These are phyloP conservation scores for Poeciliopsis paucimaculata DNA, from an alignment of 2,797 vertebrate species.

Conservation along the genomic window DNA sequence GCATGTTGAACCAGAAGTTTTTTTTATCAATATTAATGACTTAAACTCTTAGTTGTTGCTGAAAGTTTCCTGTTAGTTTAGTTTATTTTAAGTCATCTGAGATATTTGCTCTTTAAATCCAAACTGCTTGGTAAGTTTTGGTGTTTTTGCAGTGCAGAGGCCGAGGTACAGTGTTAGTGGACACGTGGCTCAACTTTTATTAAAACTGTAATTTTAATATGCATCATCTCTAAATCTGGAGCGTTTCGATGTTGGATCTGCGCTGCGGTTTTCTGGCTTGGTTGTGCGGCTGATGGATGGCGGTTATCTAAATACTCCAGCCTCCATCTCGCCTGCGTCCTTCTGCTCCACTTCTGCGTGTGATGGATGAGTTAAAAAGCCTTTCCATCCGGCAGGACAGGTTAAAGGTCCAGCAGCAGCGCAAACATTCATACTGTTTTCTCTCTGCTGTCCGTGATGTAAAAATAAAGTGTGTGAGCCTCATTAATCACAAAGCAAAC, in stretches of 20 bases:
- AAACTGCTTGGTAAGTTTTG: too few species aligned
- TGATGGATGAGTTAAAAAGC: slow-evolving; percentile 77
- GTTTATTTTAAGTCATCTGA: too few species aligned
- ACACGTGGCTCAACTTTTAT: neutral
- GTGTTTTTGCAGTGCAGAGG: too few species aligned
- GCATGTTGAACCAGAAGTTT: too few species aligned
- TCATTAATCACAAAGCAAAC: slow-evolving; percentile 56
- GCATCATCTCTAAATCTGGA: neutral
- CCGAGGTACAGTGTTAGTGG: neutral
- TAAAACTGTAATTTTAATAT: neutral
- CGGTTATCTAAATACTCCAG: slow-evolving; percentile 60
- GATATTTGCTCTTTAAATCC: too few species aligned
- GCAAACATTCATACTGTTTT: slow-evolving; percentile 72
- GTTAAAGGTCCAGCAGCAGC: slow-evolving; percentile 72
- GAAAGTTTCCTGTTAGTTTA: too few species aligned
- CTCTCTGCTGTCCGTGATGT: slow-evolving; percentile 54
- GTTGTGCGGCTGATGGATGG: slow-evolving; percentile 62
- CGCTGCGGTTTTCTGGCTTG: slow-evolving; percentile 37
- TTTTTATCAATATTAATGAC: too few species aligned
- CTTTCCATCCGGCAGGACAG: slow-evolving; percentile 73
- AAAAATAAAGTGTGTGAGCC: slow-evolving; percentile 64
- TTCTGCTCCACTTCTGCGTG: slow-evolving; percentile 65
- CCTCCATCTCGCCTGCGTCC: slow-evolving; percentile 48
- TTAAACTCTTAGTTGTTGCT: too few species aligned
- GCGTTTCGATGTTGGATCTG: neutral